Conservation (phyloP, 2,797 vertebrate species). For the Micromesistius poutassou region DNA sequence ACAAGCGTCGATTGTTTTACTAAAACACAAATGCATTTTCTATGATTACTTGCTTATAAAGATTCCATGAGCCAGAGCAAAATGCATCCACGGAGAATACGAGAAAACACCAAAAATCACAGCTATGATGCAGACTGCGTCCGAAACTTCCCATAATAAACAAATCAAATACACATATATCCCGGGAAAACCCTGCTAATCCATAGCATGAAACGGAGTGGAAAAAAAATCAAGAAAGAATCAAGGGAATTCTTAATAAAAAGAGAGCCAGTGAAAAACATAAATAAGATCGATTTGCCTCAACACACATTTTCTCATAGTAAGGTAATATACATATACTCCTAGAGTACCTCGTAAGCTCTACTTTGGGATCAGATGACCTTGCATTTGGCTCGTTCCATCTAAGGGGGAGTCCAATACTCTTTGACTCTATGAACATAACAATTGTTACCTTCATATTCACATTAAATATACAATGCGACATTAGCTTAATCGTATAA, state of each 20-base stretch:
- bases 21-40: neutral
- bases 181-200: neutral
- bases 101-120: neutral
- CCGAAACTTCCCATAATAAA: neutral
- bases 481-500: neutral
- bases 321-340: neutral
- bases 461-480: neutral
- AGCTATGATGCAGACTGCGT: neutral
- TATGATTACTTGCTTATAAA: neutral
- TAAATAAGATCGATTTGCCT: neutral
- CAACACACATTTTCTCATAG: neutral
- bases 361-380: constrained; percentile 67
- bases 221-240: neutral
- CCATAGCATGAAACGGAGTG: neutral
- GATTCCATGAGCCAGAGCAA: neutral
- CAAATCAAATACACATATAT: neutral
- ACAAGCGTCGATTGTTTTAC: neutral
- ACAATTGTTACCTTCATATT: neutral
- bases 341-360: constrained; percentile 51
- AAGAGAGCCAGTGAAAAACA: neutral
- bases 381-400: constrained; percentile 59
- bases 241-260: neutral
- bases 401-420: neutral
- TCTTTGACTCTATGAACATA: neutral
- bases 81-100: neutral